Conservation (phyloP, 2,888 invertebrate species). For the Tetheella fluctuosa region DNA sequence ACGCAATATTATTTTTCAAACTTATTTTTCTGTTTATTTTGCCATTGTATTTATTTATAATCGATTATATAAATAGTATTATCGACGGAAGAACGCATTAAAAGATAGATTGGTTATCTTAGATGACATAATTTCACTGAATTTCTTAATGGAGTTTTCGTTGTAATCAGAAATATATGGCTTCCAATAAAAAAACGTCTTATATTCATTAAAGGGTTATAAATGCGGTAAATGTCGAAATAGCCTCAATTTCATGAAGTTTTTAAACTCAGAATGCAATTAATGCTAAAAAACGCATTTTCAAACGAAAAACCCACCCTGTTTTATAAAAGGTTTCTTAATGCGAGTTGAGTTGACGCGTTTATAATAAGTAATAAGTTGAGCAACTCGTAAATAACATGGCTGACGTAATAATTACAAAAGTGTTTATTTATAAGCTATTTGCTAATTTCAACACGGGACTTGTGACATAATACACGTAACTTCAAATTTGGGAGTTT, state of each 20-base stretch:
- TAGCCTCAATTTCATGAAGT: too few species aligned
- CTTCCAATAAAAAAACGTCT: neutral
- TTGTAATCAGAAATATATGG: neutral
- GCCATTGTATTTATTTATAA: constrained; percentile 16
- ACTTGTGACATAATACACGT: neutral
- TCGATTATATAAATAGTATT: neutral
- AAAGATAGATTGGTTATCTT: neutral
- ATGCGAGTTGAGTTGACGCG: too few species aligned
- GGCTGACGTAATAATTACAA: neutral
- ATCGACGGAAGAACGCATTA: neutral
- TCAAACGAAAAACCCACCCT: neutral
- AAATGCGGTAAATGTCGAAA: too few species aligned
- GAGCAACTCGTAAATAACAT: neutral
- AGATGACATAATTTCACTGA: neutral
- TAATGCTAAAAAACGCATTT: neutral
- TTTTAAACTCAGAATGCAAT: too few species aligned
- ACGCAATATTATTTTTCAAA: constrained; percentile 32
- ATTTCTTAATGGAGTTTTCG: neutral
- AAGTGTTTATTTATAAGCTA: neutral
- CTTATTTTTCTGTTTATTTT: constrained; percentile 19
- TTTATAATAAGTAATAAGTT: neutral
- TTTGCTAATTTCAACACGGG: neutral
- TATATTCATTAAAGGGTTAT: neutral
- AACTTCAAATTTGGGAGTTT: neutral
- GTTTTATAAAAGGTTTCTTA: neutral